Base-by-base conservation (phyloP, 2,797 vertebrate genomes). In the Hipposideros larvatus region DNA sequence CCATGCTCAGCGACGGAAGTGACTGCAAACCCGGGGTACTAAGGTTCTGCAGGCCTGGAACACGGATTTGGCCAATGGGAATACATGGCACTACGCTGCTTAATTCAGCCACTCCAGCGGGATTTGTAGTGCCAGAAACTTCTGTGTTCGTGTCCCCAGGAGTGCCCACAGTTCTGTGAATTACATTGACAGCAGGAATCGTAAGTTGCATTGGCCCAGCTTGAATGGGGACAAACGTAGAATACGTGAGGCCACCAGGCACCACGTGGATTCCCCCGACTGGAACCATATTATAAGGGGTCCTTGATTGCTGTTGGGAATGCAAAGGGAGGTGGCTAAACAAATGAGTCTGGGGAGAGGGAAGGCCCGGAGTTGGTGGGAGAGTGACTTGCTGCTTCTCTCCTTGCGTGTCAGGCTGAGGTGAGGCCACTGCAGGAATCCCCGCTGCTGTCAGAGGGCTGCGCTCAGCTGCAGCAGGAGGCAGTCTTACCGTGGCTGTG, bases 251-350 rank as follows among this genome's bases (percentile, higher is more conserved):
- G 89, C 99, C 99, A 0, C 99, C 98, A 0, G 99, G 99, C 19
- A 99, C 99, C 98, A 99, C 98, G 73, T 99, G 99, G 97, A 99
- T 99, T 1, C 99, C 99, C 6, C 99, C 99, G 0, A 99, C 99
- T 0, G 99, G 99, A 53, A 99, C 98, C 98, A 99, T 99, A 98
- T 99, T 99, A 63, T 99, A 99, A 26, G 99, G 98, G 3, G 99
- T 99, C 96, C 99, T 99, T 24, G 98, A 96, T 8, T 99, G 99
- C 97, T 98, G 99, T 98, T 99, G 99, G 0, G 99, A 99, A 98
- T 99, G 99, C 98, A 99, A 97, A 34, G 99, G 99, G 16, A 99
- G 99, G 98, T 99, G 99, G 97, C 99, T 99, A 97, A 99, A 99
- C 95, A 99, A 98, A 96, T 99, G 99, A 9, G 99, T 99, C 89